These are phyloP conservation scores for Solenopsis fugax DNA, from an alignment of 1,140 invertebrate genomes.

Conservation along the genomic window DNA sequence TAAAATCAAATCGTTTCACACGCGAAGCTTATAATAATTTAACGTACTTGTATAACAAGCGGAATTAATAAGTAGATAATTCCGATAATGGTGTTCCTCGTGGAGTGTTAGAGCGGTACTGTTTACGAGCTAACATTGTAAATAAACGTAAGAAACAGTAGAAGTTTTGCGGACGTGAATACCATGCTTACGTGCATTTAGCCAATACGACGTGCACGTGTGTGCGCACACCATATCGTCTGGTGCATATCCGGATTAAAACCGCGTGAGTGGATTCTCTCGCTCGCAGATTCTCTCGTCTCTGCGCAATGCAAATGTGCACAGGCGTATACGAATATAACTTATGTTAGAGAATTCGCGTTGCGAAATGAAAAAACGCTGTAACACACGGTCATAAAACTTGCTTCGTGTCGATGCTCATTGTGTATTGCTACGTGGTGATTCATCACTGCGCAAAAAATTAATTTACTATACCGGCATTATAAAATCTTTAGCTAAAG, in stretches of 20 bases:
- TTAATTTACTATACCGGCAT: not conserved
- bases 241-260: slow-evolving; percentile 38
- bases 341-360: slow-evolving; percentile 10
- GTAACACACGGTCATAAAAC: slow-evolving; percentile 11
- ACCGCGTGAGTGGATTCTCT: slow-evolving; percentile 10
- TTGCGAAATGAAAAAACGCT: slow-evolving; percentile 19
- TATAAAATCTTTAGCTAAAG: not conserved
- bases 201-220: not conserved
- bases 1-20: not conserved
- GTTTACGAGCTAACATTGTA: slow-evolving; percentile 22
- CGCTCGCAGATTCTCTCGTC: not conserved
- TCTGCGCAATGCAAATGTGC: not conserved
- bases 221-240: not conserved
- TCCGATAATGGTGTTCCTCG: slow-evolving; percentile 3
- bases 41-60: not conserved
- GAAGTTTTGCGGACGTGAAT: slow-evolving; percentile 11
- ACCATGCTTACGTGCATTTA: not conserved
- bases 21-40: not conserved
- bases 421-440: not conserved
- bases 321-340: not conserved
- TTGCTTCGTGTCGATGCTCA: not conserved
- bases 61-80: slow-evolving; percentile 17
- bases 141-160: not conserved
- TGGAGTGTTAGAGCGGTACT: not conserved
- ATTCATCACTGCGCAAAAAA: slow-evolving; percentile 1